A percentile compares a stretch with the other conserved stretches of the same genome.
Conservation (phyloP, 2,888 invertebrate genomes). For the Caenorhabditis wallacei region DNA sequence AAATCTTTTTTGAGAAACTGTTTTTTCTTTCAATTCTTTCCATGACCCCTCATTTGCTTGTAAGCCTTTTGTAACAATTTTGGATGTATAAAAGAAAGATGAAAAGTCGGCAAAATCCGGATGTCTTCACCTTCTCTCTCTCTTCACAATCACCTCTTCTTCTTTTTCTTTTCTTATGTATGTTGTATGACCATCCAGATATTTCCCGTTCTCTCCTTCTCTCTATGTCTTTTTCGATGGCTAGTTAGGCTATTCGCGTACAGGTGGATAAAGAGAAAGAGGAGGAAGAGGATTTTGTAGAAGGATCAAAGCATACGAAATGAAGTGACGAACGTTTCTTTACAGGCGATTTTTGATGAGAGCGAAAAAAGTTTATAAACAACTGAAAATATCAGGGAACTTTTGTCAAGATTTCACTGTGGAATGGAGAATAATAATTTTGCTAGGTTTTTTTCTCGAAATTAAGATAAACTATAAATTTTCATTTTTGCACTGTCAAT, state of each 20-base stretch:
- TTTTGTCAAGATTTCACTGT: no score
- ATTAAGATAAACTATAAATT: no score
- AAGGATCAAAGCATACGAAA: conserved; percentile 20
- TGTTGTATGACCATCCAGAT: conserved; percentile 42
- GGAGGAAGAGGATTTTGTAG: not conserved
- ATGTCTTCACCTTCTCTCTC: conserved; percentile 9
- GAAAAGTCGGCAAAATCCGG: conserved; percentile 32
- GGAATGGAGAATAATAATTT: no score
- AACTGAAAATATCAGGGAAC: no score
- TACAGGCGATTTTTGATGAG: no score
- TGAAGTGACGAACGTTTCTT: not conserved
- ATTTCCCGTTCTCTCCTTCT: conserved; percentile 39
- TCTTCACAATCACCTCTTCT: conserved; percentile 20
- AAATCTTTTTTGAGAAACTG: no score
- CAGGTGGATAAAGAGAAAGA: conserved; percentile 4
- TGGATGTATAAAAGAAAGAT: not conserved
- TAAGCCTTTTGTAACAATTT: not conserved
- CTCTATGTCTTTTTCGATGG: conserved; percentile 1
- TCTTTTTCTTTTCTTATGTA: conserved; percentile 1
- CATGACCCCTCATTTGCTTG: conserved; percentile 2
- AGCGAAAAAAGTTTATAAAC: no score
- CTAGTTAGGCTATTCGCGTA: conserved; percentile 20
- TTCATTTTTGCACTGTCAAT: no score
- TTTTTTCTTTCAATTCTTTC: no score
- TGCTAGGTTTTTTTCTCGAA: no score